phyloP scores from a whole-genome alignment of 2,113 vertebrate genomes.

The Calidris pygmaea region DNA sequence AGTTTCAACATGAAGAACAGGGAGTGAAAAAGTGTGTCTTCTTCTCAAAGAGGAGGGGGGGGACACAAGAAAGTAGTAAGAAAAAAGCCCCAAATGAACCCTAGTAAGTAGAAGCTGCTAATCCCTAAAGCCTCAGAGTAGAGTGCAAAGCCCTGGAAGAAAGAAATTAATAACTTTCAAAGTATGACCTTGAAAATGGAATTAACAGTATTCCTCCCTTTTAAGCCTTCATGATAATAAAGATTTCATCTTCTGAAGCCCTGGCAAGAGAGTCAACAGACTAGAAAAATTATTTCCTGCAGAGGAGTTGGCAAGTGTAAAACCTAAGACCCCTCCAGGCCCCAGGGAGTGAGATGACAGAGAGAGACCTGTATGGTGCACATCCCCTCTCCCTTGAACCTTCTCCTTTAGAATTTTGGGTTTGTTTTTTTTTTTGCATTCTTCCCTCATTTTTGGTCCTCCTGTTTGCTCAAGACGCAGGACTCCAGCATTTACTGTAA shows the following conservation, averaged over 20 bases:
- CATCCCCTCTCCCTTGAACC: background rate
- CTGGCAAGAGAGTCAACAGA: slow-evolving; percentile 52
- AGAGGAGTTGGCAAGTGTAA: background rate
- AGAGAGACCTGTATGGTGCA: background rate
- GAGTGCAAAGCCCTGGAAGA: slow-evolving; percentile 62
- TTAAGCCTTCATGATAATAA: slow-evolving; percentile 75
- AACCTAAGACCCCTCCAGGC: background rate
- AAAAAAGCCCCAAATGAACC: slow-evolving; percentile 33
- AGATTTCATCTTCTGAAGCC: slow-evolving; percentile 72
- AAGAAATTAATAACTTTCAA: slow-evolving; percentile 76
- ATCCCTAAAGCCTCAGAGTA: slow-evolving; percentile 69
- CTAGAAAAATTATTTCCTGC: slow-evolving; percentile 54
- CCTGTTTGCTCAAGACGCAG: background rate
- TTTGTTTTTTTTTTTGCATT: background rate
- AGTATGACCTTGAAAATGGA: slow-evolving; percentile 76
- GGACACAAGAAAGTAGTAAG: background rate
- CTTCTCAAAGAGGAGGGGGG: background rate
- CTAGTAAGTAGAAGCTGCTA: slow-evolving; percentile 57
- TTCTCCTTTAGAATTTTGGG: background rate
- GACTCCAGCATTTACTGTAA: background rate
- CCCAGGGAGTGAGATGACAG: background rate
- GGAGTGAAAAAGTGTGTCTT: slow-evolving; percentile 1
- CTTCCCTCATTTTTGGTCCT: background rate
- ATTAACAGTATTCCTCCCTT: slow-evolving; percentile 71
- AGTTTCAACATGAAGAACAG: slow-evolving; percentile 19